phyloP scores from a whole-genome alignment of 2,888 invertebrate genomes.

The Ophion costatus region DNA sequence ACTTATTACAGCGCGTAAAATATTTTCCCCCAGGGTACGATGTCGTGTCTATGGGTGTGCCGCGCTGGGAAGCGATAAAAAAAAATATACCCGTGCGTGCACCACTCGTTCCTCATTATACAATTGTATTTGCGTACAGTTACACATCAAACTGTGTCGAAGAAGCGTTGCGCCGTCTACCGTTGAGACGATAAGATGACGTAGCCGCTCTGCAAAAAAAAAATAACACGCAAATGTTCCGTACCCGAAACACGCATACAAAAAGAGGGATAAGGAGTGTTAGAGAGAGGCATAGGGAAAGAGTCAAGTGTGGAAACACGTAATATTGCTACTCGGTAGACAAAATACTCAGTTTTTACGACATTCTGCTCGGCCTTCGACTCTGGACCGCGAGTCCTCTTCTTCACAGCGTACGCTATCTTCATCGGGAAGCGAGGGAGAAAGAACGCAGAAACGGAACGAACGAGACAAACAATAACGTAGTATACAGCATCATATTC shows the following conservation, averaged over 20 bases:
- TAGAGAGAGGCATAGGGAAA: not conserved
- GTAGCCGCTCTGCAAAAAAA: not conserved
- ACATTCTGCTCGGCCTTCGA: conserved; percentile 53
- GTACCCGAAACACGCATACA: conserved; percentile 14
- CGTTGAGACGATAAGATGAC: not conserved
- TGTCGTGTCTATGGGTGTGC: conserved; percentile 3
- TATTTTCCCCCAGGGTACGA: conserved; percentile 3
- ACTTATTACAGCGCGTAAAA: conserved; percentile 23
- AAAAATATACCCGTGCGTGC: conserved; percentile 13
- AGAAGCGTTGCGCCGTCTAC: conserved; percentile 16
- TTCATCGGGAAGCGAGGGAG: conserved; percentile 20
- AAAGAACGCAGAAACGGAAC: not conserved
- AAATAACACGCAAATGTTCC: conserved; percentile 6
- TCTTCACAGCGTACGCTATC: conserved; percentile 38
- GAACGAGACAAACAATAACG: not conserved
- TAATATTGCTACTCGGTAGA: conserved; percentile 35
- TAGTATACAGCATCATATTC: not conserved
- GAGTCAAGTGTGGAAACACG: conserved; percentile 12
- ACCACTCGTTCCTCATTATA: conserved; percentile 23
- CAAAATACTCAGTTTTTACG: conserved; percentile 48
- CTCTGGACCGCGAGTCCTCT: conserved; percentile 47
- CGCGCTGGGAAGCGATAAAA: conserved; percentile 14
- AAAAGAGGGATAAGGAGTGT: not conserved
- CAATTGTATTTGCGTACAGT: conserved; percentile 27
- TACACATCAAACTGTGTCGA: conserved; percentile 31